These are phyloP conservation scores for Eupithecia subumbrata DNA, from an alignment of 2,888 invertebrate species.

Conservation along the genomic window DNA sequence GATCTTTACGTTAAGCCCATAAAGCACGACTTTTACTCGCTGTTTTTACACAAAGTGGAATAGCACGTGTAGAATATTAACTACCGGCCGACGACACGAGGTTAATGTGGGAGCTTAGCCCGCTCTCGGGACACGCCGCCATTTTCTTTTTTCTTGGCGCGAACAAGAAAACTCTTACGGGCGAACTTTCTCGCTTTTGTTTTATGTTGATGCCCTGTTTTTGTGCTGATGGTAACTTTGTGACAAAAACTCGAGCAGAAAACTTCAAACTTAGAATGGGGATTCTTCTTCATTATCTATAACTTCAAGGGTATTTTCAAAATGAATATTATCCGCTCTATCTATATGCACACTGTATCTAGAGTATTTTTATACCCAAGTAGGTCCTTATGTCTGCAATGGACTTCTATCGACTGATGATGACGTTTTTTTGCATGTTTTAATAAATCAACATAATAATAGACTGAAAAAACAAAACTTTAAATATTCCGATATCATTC, in stretches of 20 bases:
- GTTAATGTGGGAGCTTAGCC: slow-evolving; percentile 77
- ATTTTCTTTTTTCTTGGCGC: slow-evolving; percentile 58
- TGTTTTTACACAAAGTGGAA: slow-evolving; percentile 40
- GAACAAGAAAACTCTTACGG: slow-evolving; percentile 55
- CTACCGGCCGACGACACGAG: slow-evolving; percentile 68
- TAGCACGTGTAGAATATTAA: slow-evolving; percentile 63
- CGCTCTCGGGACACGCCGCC: slow-evolving; percentile 65
- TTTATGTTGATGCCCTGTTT: slow-evolving; percentile 19
- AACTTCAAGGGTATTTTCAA: neutral
- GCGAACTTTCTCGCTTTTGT: slow-evolving; percentile 50
- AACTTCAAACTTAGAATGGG: neutral
- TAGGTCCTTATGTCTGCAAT: neutral
- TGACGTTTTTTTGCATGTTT: neutral
- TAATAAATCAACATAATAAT: neutral
- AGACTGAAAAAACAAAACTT: neutral
- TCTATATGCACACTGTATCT: neutral
- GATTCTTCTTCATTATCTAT: neutral
- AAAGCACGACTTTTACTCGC: slow-evolving; percentile 35
- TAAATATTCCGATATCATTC: slow-evolving; percentile 1
- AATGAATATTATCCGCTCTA: neutral
- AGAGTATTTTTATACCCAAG: neutral
- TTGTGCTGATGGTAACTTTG: slow-evolving; percentile 3
- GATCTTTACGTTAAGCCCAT: slow-evolving; percentile 18
- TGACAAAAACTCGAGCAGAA: slow-evolving; percentile 1
- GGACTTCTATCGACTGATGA: neutral